Conservation (phyloP, 2,113 vertebrate species). For the Gopherus evgoodei region DNA sequence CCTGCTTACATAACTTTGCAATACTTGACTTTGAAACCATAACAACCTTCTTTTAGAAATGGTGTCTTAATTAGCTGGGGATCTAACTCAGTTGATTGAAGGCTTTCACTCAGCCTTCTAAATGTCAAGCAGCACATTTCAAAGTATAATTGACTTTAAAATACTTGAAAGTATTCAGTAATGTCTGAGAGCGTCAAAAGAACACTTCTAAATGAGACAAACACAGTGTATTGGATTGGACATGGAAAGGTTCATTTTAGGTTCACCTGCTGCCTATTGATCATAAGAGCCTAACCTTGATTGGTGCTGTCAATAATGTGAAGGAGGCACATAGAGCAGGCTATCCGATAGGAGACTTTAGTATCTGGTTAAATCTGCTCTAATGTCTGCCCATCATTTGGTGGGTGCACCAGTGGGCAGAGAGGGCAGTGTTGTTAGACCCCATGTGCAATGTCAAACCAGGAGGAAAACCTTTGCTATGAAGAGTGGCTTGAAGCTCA, state of each 20-base stretch:
- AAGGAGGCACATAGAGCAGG: background rate
- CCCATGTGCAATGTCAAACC: background rate
- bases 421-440: background rate
- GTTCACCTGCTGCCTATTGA: background rate
- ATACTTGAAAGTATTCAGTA: background rate
- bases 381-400: background rate
- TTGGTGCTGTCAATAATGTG: slow-evolving; percentile 2
- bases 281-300: background rate
- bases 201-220: background rate
- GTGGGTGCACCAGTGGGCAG: background rate
- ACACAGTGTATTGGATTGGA: background rate
- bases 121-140: background rate
- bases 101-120: background rate
- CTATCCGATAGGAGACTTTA: background rate
- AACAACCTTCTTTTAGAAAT: background rate
- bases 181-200: background rate
- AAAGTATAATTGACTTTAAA: background rate
- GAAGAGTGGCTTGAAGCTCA: background rate
- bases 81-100: background rate
- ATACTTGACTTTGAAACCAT: background rate
- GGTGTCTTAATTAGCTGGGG: background rate
- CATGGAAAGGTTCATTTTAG: background rate
- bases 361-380: background rate
- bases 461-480: background rate
- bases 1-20: background rate